Conservation (phyloP, 2,113 vertebrate species). For the Anseranas semipalmata region DNA sequence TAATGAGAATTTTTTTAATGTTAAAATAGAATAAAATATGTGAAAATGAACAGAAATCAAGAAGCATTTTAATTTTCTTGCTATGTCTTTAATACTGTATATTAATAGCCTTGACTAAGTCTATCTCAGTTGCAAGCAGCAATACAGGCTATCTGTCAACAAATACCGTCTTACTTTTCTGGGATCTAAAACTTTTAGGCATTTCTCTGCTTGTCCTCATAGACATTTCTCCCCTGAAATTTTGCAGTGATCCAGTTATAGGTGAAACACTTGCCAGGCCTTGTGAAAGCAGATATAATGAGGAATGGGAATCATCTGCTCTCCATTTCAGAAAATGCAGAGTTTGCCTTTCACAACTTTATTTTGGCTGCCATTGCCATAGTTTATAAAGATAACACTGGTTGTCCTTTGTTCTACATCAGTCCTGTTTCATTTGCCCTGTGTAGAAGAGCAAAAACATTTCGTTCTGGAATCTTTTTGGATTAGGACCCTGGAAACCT, state of each 20-base stretch:
- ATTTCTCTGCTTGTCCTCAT: background rate
- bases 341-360: background rate
- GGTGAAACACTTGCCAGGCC: background rate
- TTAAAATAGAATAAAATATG: background rate
- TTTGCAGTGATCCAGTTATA: background rate
- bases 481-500: background rate
- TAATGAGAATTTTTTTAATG: background rate
- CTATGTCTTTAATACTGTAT: background rate
- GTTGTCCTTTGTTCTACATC: background rate
- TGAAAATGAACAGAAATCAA: background rate
- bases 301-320: background rate
- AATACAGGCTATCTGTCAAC: background rate
- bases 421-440: background rate
- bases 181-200: background rate
- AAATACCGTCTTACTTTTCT: background rate
- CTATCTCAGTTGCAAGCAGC: background rate
- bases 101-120: background rate
- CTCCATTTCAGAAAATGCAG: background rate
- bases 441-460: background rate
- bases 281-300: background rate
- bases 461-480: background rate
- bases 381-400: background rate
- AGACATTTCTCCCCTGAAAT: background rate
- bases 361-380: background rate
- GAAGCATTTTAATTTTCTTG: background rate